Conservation (phyloP, 2,113 vertebrate species). For the Meleagris gallopavo region DNA sequence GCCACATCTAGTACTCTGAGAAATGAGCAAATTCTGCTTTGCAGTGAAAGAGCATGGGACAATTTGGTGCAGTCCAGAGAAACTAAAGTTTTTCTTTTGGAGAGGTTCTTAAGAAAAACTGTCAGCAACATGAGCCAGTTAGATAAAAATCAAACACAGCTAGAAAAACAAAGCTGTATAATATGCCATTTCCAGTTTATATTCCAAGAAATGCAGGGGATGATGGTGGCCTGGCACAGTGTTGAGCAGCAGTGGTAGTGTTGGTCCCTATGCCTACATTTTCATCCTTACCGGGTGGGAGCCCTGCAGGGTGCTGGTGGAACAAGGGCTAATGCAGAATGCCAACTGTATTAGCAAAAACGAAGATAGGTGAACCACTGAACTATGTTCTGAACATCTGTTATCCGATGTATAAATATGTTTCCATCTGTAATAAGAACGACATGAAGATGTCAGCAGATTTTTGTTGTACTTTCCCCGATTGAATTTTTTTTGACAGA, state of each 20-base stretch:
- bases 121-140: not conserved
- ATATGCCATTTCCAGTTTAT: not conserved
- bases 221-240: rapidly evolving
- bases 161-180: not conserved
- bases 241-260: not conserved
- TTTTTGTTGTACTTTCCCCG: not conserved
- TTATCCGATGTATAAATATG: not conserved
- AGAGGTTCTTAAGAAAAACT: not conserved
- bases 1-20: not conserved
- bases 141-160: not conserved
- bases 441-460: not conserved
- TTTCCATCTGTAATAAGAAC: not conserved
- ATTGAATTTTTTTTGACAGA: not conserved
- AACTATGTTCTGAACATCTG: not conserved
- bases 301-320: not conserved
- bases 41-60: not conserved
- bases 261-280: rapidly evolving
- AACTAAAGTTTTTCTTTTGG: not conserved
- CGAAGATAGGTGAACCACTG: not conserved
- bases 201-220: not conserved
- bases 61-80: not conserved
- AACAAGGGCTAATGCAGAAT: rapidly evolving
- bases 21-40: not conserved
- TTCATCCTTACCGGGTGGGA: not conserved
- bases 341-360: not conserved